phyloP scores from a whole-genome alignment of 1,140 invertebrate species.

The Drosophila littoralis region DNA sequence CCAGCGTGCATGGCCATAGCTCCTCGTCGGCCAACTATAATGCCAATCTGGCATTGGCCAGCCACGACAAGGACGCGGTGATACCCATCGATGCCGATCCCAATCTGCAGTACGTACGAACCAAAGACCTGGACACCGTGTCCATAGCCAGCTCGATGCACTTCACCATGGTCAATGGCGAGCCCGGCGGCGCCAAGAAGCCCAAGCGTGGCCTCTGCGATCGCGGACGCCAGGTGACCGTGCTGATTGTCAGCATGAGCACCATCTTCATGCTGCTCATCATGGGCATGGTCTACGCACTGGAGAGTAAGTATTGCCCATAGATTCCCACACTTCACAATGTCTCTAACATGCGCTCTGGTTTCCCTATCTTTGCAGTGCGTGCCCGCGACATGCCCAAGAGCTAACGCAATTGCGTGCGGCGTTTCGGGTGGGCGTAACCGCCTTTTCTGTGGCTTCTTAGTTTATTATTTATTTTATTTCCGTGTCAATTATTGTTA shows the following conservation, averaged over 20 bases:
- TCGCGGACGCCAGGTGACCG: slow-evolving; percentile 90
- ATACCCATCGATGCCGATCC: slow-evolving; percentile 75
- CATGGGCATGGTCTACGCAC: slow-evolving; percentile 89
- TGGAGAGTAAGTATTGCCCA: slow-evolving; percentile 87
- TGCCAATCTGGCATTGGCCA: slow-evolving; percentile 66
- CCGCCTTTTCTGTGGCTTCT: slow-evolving; percentile 52
- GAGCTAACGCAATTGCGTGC: slow-evolving; percentile 58
- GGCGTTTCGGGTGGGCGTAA: slow-evolving; percentile 1
- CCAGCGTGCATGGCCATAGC: slow-evolving; percentile 73
- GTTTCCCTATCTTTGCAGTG: slow-evolving; percentile 85
- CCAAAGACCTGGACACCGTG: slow-evolving; percentile 86
- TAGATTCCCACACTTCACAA: not conserved
- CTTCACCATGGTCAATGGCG: slow-evolving; percentile 92
- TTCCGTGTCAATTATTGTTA: slow-evolving; percentile 57
- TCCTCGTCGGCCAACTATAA: slow-evolving; percentile 68
- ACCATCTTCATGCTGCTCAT: slow-evolving; percentile 91
- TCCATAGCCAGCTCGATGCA: slow-evolving; percentile 93
- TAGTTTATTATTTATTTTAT: slow-evolving; percentile 78
- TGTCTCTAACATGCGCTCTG: not conserved
- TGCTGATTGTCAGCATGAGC: slow-evolving; percentile 91
- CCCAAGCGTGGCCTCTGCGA: slow-evolving; percentile 86
- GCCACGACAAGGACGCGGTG: slow-evolving; percentile 63
- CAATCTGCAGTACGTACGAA: slow-evolving; percentile 79
- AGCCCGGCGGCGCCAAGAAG: slow-evolving; percentile 87
- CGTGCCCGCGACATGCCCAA: slow-evolving; percentile 86